These are phyloP conservation scores for Atopsyche davidsoni DNA, from an alignment of 1,140 invertebrate species.

Conservation along the genomic window DNA sequence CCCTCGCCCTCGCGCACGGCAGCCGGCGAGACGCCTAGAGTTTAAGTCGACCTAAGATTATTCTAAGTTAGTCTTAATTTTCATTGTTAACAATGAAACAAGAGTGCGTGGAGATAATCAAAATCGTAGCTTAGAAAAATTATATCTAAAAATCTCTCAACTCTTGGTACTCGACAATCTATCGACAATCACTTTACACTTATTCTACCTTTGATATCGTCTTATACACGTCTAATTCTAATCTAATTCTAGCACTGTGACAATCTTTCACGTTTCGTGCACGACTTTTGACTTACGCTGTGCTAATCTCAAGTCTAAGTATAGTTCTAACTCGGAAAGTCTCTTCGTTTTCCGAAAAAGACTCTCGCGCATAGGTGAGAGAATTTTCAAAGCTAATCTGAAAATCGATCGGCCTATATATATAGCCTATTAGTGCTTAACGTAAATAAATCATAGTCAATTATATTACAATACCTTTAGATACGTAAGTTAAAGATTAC, in stretches of 20 bases:
- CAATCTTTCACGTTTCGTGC: conserved; percentile 27
- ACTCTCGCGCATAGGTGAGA: no score
- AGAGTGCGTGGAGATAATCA: conserved; percentile 32
- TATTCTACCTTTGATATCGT: conserved; percentile 22
- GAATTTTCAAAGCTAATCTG: no score
- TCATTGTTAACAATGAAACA: conserved; percentile 30
- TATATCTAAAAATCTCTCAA: conserved; percentile 26
- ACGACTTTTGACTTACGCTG: conserved; percentile 18
- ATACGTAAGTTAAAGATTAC: neutral
- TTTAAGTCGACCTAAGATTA: neutral
- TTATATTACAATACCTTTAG: conserved; percentile 7
- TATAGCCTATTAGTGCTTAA: conserved; percentile 9
- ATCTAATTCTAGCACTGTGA: conserved; percentile 16
- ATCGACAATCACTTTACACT: conserved; percentile 31
- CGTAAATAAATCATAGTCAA: conserved; percentile 23
- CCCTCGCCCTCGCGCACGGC: no score
- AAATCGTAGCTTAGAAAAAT: conserved; percentile 28
- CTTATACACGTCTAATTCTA: conserved; percentile 21
- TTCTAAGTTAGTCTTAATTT: conserved; percentile 26
- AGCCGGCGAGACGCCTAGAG: no score
- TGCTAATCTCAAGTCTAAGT: conserved; percentile 23
- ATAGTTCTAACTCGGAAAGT: conserved; percentile 5
- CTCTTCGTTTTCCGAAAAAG: conserved; percentile 5
- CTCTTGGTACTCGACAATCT: conserved; percentile 29
- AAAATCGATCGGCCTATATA: conserved; percentile 22